A percentile compares a stretch with the other conserved stretches of the same genome.
Conservation (phyloP, 2,113 vertebrate species). For the Myrmophylax atrothorax region DNA sequence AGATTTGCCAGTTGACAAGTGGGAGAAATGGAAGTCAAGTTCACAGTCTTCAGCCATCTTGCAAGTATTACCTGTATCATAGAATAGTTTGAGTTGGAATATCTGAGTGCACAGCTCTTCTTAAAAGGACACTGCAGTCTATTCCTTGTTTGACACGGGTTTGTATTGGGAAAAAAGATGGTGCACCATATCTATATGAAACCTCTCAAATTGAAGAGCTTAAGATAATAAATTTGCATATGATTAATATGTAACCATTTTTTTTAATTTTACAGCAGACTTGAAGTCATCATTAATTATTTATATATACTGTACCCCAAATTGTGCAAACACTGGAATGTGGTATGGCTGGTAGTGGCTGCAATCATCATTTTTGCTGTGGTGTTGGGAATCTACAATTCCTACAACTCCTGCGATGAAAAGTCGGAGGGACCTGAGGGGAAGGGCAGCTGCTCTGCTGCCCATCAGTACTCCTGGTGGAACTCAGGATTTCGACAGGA, state of each 20-base stretch:
- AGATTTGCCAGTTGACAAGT: not conserved
- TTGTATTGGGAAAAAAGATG: not conserved
- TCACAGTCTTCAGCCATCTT: not conserved
- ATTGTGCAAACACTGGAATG: slow-evolving; percentile 79
- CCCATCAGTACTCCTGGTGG: slow-evolving; percentile 78
- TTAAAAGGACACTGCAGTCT: not conserved
- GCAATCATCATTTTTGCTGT: slow-evolving; percentile 75
- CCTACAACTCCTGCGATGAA: slow-evolving; percentile 76
- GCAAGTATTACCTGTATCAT: not conserved
- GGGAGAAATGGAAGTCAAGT: not conserved
- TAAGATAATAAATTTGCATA: not conserved
- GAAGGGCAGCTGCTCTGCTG: slow-evolving; percentile 74
- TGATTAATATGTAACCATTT: not conserved
- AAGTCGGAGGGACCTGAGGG: slow-evolving; percentile 64
- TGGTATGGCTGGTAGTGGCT: slow-evolving; percentile 78
- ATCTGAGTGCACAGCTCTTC: not conserved
- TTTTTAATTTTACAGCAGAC: slow-evolving; percentile 78
- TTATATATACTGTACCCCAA: slow-evolving; percentile 81
- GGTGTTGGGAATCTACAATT: slow-evolving; percentile 77
- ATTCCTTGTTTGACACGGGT: not conserved
- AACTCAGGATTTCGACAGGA: slow-evolving; percentile 76
- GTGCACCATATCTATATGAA: not conserved
- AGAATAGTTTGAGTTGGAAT: not conserved
- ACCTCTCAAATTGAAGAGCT: not conserved
- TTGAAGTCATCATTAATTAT: slow-evolving; percentile 80